Percentiles rank a stretch among this genome's conserved stretches.
Conservation (phyloP, 2,113 vertebrate species). For the Etheostoma cragini region DNA sequence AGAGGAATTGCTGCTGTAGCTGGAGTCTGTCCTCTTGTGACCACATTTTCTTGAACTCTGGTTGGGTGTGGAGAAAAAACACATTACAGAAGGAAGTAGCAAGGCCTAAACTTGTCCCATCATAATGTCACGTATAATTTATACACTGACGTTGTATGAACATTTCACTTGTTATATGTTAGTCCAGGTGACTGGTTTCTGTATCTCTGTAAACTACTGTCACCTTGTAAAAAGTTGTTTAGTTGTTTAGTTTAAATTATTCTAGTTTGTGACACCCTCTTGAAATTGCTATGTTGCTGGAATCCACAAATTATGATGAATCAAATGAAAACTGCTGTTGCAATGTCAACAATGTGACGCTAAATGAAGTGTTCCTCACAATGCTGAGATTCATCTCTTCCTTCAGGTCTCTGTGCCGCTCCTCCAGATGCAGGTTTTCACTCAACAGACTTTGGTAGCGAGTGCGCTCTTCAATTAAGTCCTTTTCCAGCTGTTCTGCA, state of each 20-base stretch:
- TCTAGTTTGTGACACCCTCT: not conserved
- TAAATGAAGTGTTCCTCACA: slow-evolving; percentile 76
- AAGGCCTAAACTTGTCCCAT: not conserved
- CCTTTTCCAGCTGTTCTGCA: slow-evolving; percentile 88
- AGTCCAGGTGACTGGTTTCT: not conserved
- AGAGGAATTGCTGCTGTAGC: slow-evolving; percentile 91
- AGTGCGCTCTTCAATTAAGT: slow-evolving; percentile 90
- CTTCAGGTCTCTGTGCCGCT: slow-evolving; percentile 89
- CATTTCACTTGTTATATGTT: not conserved
- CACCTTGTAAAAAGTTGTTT: not conserved
- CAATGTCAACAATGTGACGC: not conserved
- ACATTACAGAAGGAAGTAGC: not conserved
- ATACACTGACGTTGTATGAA: not conserved
- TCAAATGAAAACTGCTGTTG: not conserved
- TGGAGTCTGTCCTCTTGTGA: slow-evolving; percentile 90
- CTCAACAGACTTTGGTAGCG: slow-evolving; percentile 95
- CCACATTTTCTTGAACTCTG: slow-evolving; percentile 87
- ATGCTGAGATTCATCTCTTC: slow-evolving; percentile 88
- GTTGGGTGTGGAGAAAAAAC: not conserved
- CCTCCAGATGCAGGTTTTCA: slow-evolving; percentile 93
- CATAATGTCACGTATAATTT: not conserved
- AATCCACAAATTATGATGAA: not conserved
- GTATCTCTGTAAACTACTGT: not conserved
- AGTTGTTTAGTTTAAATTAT: not conserved
- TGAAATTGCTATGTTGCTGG: not conserved